phyloP scores from a whole-genome alignment of 2,888 invertebrate genomes.

The Tetheella fluctuosa region DNA sequence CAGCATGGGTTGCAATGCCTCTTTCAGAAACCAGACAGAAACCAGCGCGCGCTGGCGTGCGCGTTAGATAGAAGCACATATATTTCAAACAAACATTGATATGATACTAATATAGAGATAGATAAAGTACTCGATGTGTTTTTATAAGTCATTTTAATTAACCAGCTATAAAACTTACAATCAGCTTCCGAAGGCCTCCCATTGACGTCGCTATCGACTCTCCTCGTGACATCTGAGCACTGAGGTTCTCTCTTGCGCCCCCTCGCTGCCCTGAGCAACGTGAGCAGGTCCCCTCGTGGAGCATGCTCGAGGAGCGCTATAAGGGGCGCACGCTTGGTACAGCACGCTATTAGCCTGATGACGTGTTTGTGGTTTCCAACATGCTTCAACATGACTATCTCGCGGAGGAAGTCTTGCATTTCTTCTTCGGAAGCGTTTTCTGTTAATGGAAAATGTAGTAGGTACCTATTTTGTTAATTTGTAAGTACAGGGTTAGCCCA shows the following conservation, averaged over 20 bases:
- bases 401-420: constrained; percentile 88
- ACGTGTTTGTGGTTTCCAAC: constrained; percentile 91
- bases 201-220: constrained; percentile 54
- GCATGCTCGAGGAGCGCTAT: constrained; percentile 92
- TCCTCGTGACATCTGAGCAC: constrained; percentile 76
- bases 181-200: constrained; percentile 82
- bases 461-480: no score
- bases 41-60: no score
- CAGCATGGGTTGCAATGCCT: no score
- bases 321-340: constrained; percentile 87
- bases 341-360: constrained; percentile 89
- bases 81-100: no score
- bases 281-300: constrained; percentile 89
- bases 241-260: constrained; percentile 54
- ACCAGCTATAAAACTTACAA: constrained; percentile 72
- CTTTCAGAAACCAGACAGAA: no score
- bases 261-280: constrained; percentile 82
- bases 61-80: no score
- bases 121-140: no score
- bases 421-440: constrained; percentile 84
- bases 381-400: constrained; percentile 90
- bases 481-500: no score
- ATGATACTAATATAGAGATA: no score
- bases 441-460: constrained; percentile 40
- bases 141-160: no score